A percentile compares a stretch with the other conserved stretches of the same genome.
Evolutionary conservation across 2,797 vertebrate genomes (phyloP).

Genomic region (Gobio occitaniae): DNA sequence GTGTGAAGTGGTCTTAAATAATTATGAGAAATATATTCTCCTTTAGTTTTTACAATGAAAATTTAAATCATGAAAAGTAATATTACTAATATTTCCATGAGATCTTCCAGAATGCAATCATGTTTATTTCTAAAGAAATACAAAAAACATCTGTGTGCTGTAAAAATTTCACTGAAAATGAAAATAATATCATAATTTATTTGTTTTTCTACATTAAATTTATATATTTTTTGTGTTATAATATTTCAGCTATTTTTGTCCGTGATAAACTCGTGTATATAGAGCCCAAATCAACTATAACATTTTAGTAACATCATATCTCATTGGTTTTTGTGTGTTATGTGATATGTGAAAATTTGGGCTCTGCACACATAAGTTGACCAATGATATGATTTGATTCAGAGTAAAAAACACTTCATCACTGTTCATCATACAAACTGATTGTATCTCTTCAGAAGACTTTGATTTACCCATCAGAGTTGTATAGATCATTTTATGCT

Average conservation of each 20-base stretch:
- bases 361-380: not conserved
- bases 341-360: not conserved
- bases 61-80: not conserved
- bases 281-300: not conserved
- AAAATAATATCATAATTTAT: not conserved
- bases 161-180: not conserved
- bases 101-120: not conserved
- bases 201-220: not conserved
- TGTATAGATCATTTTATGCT: not conserved
- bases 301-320: not conserved
- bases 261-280: not conserved
- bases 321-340: constrained; percentile 1
- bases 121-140: not conserved
- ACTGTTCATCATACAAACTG: no score
- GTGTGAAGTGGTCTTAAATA: constrained; percentile 24
- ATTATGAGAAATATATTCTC: constrained; percentile 1
- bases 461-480: not conserved
- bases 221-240: no score
- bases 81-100: not conserved
- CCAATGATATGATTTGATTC: not conserved
- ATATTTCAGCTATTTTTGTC: not conserved
- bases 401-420: not conserved
- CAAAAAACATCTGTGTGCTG: not conserved
- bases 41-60: no score
- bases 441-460: no score